Evolutionary conservation across 1,140 invertebrate genomes (phyloP).

Genomic region (Drosophila subpulchrella): DNA sequence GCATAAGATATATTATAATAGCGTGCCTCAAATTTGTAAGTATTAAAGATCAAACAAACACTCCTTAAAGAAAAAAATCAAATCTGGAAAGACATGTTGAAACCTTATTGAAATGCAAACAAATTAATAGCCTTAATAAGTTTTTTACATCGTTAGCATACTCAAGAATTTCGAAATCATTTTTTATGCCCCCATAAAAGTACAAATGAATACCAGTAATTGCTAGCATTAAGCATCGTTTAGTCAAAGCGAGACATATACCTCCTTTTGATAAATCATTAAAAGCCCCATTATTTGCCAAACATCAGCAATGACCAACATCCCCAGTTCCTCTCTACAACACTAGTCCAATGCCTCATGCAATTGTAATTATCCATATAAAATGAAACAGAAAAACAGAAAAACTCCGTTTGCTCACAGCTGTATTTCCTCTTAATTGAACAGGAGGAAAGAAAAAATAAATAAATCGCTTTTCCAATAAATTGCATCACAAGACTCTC

Average conservation of each 20-base stretch:
- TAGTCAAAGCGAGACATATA: slow-evolving; percentile 2
- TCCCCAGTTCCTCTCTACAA: slow-evolving; percentile 14
- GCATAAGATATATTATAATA: neutral
- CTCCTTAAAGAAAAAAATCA: neutral
- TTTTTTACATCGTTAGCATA: neutral
- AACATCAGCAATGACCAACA: slow-evolving; percentile 36
- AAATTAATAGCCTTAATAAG: neutral
- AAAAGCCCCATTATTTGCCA: slow-evolving; percentile 28
- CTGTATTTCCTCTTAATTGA: slow-evolving; percentile 52
- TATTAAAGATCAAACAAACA: neutral
- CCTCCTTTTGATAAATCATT: slow-evolving; percentile 22
- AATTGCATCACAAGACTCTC: slow-evolving; percentile 69
- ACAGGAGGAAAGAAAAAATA: slow-evolving; percentile 18
- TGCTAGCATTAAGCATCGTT: slow-evolving; percentile 15
- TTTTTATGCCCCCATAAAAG: slow-evolving; percentile 10
- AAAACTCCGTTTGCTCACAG: slow-evolving; percentile 26
- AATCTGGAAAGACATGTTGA: neutral
- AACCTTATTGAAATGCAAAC: neutral
- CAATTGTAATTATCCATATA: slow-evolving; percentile 41
- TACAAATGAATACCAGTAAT: slow-evolving; percentile 6
- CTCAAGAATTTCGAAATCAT: neutral
- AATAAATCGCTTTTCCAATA: slow-evolving; percentile 68
- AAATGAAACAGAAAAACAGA: slow-evolving; percentile 22
- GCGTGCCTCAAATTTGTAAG: too few relatives aligned
- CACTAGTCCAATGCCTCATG: slow-evolving; percentile 24